phyloP scores from a whole-genome alignment of 23 tunicate genomes.

The Halocynthia aurantium region DNA sequence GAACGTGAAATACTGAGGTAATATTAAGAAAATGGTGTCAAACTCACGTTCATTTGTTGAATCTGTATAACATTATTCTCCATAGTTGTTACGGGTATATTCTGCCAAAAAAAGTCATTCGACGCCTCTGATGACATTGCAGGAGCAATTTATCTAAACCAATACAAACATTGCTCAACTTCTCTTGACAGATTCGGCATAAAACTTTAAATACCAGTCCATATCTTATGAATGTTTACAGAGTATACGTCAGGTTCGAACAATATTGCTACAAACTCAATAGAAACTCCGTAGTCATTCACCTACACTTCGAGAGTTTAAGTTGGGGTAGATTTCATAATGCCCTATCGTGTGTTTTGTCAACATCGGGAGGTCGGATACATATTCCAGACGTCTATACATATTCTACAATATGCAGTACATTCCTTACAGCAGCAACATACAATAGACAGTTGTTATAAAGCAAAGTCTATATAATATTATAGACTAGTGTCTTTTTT shows the following conservation, averaged over 20 bases:
- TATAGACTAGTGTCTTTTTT: no score
- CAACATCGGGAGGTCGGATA: no score
- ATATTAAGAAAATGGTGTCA: neutral
- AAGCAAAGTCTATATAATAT: no score
- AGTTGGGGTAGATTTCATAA: no score
- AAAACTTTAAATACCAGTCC: neutral
- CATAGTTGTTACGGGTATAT: neutral
- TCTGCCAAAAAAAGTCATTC: constrained; percentile 22
- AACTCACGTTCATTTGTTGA: neutral
- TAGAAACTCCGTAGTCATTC: constrained; percentile 1
- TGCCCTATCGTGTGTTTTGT: no score
- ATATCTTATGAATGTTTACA: no score
- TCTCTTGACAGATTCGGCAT: neutral
- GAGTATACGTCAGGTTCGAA: neutral
- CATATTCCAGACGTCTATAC: no score
- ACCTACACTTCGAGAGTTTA: neutral
- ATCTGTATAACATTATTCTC: neutral
- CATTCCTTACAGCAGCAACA: no score
- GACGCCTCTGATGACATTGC: constrained; percentile 8
- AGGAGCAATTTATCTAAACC: neutral
- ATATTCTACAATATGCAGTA: no score
- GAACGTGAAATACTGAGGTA: neutral
- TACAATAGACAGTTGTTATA: no score
- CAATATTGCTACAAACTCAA: neutral
- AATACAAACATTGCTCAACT: neutral